Percentiles rank a stretch among this genome's conserved stretches.
Evolutionary conservation across 2,113 vertebrate genomes (phyloP).

Genomic region (Austrofundulus limnaeus): DNA sequence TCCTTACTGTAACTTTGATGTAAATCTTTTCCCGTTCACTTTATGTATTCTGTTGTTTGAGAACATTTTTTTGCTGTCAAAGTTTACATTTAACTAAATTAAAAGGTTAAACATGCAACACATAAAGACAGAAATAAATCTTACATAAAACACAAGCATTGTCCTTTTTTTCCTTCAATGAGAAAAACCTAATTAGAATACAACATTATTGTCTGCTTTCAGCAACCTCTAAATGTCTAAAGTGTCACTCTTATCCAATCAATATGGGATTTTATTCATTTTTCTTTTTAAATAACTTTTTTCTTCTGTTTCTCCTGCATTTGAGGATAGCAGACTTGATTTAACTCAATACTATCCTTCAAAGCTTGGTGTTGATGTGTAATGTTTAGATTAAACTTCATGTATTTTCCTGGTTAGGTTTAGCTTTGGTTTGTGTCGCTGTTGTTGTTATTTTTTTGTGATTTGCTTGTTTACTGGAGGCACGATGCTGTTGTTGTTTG

Average conservation of each 20-base stretch:
- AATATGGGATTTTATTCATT: background rate
- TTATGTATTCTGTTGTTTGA: background rate
- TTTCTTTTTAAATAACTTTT: background rate
- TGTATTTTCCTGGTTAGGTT: constrained; percentile 1
- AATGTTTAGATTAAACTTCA: background rate
- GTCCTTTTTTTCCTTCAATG: too few species aligned
- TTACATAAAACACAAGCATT: too few species aligned
- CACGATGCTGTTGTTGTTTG: constrained; percentile 28
- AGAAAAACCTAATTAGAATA: too few species aligned
- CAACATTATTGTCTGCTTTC: too few species aligned
- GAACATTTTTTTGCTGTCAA: too few species aligned
- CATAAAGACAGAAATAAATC: too few species aligned
- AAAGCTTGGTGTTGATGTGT: background rate
- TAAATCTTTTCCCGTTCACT: background rate
- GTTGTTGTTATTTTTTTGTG: background rate
- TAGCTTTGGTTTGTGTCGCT: background rate
- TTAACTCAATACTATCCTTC: background rate
- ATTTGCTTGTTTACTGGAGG: background rate
- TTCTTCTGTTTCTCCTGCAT: background rate
- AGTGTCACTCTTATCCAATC: background rate
- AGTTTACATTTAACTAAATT: background rate
- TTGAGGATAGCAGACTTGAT: background rate
- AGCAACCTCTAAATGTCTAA: background rate
- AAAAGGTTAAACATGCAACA: too few species aligned
- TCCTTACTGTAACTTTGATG: background rate